Evolutionary conservation across 2,113 vertebrate species (phyloP), one percentile per base, ranked within the genome.

Genomic region (Harpagus bidentatus): DNA sequence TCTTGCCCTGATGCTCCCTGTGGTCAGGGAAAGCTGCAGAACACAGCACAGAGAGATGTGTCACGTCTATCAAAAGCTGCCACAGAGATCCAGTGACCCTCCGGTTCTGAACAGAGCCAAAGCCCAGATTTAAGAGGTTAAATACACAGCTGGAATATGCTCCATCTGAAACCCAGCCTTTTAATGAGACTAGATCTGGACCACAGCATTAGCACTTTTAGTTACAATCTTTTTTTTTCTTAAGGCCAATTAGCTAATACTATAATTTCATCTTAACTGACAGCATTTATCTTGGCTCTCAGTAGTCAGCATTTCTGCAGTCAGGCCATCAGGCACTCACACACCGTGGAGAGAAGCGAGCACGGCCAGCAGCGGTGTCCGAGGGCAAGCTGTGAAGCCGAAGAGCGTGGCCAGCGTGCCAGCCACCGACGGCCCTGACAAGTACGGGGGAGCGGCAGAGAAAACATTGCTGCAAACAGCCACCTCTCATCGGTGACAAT

Each of bases 181-280:
- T 8, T 29, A 23, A 22, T 22, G 19, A 43, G 15, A 45, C 32
- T 18, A 18, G 50, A 36, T 18, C 62, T 31, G 40, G 15, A 42
- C 38, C 82, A 48, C 79, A 25, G 53, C 36, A 78, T 90, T 76
- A 93, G 47, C 48, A 45, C 34, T 86, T 62, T 70, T 56, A 45
- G 25, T 69, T 53, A 73, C 18, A 32, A 59, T 50, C n/a, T 84
- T 86, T 93, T 47, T 94, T 88, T 88, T 87, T 58, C 81, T 43
- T 43, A 45, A 38, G 53, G 26, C 9, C 10, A 34, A 20, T 26
- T 58, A 45, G n/a, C 34, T 36, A 36, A 36, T 25, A 20, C 21
- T 38, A 7, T 25, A 56, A 56, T 32, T 67, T 56, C 26, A 47
- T 20, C 50, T 56, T 36, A n/a, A 81, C 32, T 29, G 23, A 25